Base-by-base conservation (phyloP, 2,888 invertebrate genomes). In the Rosalia funebris region DNA sequence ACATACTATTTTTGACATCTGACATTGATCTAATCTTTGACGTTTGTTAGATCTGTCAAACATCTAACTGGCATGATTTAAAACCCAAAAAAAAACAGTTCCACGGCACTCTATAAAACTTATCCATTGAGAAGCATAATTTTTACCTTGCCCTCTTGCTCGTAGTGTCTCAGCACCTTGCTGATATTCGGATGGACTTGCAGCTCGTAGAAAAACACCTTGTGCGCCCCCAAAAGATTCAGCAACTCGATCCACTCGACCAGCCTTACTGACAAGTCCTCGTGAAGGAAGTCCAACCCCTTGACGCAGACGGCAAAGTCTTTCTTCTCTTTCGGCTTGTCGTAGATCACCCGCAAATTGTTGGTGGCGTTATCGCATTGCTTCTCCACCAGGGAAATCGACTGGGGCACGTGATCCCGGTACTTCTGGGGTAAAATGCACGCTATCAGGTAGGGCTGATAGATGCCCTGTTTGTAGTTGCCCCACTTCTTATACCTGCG, bases 231-330 rank as follows among this genome's bases (percentile, higher is more conserved):
- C 45, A 97, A 84, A 32, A 95, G 83, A 19, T 88, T 88, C 25
- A 96, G 83, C 63, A 95, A 84, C 80, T 97, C 96, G 72, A 97
- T 91, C 97, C 97, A 98, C 81, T 98, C 97, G 45, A 96, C 90
- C 16, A 97, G 83, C 1, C 95, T 86, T 11, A 93, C 92, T 1
- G 95, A 95, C 1, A 96, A 82, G 81, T 97, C 96, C 76, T 95
- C 93, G 82, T 95, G 92, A 1, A 93, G 85, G 76, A 96, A 97
- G 81, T 96, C 96, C 54, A 98, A 83, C 0, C 97, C 72, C 80
- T 96, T 96, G 15, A 96, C 95, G 80, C 96, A 96, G 1, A 96
- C 95, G 1, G 95, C 95, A 78, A 96, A 95, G 17, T 91, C 90
- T 72, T 91, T 90, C 74, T 89, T 90, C 55, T 83, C 82, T 1